Evolutionary conservation across 35 echinoderm and acorn worm genomes (phyloP), one percentile per base, ranked within the genome.

Genomic region (Anneissia japonica): DNA sequence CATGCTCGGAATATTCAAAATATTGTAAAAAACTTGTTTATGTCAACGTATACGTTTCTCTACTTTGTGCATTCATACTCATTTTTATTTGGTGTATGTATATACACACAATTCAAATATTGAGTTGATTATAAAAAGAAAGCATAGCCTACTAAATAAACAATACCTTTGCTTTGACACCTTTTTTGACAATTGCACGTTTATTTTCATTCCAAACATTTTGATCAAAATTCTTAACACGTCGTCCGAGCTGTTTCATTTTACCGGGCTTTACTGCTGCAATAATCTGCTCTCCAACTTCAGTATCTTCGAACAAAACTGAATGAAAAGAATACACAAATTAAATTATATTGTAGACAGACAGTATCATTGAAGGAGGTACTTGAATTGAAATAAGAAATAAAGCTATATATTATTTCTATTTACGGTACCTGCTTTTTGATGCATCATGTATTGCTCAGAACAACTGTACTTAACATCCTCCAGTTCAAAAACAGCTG

Each of bases 381-480:
- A 4, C 40, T 45, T 45, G 40, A 45, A 7, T 45, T 7, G 40
- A 16, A 16, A 45, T 45, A 7, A n/a, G n/a, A n/a, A n/a, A n/a
- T n/a, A n/a, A n/a, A n/a, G n/a, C n/a, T n/a, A n/a, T n/a, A n/a
- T n/a, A n/a, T n/a, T n/a, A n/a, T n/a, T n/a, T n/a, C n/a, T n/a
- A n/a, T n/a, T n/a, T n/a, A n/a, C n/a, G n/a, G n/a, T 85, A 97
- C 95, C 91, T 80, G 95, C 95, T 82, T 97, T 97, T 82, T 97
- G 95, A 41, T 97, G 91, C 95, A 97, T 97, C 95, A 97, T 97
- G 36, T 93, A 97, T 85, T 93, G 92, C 83, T 97, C 95, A 26
- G 95, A 88, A 83, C 91, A 90, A 19, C 41, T 56, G 73, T 97
- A 97, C 10, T 93, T 45, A 12, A 93, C 88, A 5, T 77, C 95